These are phyloP conservation scores for Platalea minor DNA, from an alignment of 2,797 vertebrate genomes.

Conservation along the genomic window DNA sequence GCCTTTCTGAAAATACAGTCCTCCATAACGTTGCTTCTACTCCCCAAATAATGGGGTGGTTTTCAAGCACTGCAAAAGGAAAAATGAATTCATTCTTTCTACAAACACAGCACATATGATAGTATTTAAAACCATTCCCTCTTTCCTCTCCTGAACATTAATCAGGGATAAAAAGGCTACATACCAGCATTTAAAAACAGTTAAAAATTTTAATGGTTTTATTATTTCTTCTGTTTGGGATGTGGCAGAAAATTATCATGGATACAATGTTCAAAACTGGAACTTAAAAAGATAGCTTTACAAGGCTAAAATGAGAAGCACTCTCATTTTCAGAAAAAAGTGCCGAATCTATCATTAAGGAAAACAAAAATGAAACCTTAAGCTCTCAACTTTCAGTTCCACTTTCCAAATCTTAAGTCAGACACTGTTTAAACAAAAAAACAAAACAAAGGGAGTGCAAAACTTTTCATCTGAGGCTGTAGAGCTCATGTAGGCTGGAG, in stretches of 20 bases:
- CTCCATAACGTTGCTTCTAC: not conserved
- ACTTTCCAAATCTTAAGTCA: not conserved
- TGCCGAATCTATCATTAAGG: not conserved
- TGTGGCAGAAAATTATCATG: not conserved
- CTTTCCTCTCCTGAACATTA: not conserved
- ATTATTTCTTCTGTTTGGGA: not conserved
- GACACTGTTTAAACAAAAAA: not conserved
- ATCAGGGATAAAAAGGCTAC: not conserved
- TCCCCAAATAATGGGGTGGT: not conserved
- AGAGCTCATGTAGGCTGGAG: not conserved
- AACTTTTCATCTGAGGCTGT: not conserved
- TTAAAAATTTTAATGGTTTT: not conserved
- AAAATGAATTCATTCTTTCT: not conserved
- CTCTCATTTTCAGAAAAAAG: not conserved
- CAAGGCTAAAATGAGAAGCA: not conserved
- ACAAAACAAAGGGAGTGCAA: not conserved
- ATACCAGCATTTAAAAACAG: not conserved
- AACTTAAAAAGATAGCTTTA: not conserved
- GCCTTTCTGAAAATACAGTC: not conserved
- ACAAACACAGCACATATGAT: not conserved
- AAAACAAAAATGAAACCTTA: conserved; percentile 5
- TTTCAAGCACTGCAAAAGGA: not conserved
- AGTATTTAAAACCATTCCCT: not conserved
- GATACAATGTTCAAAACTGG: not conserved
- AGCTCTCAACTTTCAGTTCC: not conserved